Evolutionary conservation across 2,797 vertebrate species (phyloP).

Genomic region (Fistularia commersonii): DNA sequence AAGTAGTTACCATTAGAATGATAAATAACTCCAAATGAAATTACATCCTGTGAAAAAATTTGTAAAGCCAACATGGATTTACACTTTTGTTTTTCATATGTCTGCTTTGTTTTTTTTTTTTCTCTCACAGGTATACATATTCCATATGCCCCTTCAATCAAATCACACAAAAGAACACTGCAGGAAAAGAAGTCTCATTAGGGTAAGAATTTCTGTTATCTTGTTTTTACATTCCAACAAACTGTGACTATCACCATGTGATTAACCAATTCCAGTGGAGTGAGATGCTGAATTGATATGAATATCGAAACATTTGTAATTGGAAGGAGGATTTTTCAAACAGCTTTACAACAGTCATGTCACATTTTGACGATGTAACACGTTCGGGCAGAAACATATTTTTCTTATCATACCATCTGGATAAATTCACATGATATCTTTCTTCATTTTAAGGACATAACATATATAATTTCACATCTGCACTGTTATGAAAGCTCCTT

Average conservation of each 20-base stretch:
- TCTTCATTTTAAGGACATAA: background rate
- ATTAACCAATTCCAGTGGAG: background rate
- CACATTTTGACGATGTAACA: too few species aligned
- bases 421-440: too few species aligned
- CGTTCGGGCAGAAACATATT: too few species aligned
- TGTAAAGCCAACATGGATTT: background rate
- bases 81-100: constrained; percentile 6
- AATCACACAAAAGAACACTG: constrained; percentile 64
- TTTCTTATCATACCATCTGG: too few species aligned
- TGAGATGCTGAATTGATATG: background rate
- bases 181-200: constrained; percentile 68
- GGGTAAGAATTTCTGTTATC: constrained; percentile 65
- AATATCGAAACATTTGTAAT: background rate
- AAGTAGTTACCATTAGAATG: too few species aligned
- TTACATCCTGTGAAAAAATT: background rate
- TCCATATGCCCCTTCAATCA: constrained; percentile 73
- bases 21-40: background rate
- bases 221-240: constrained; percentile 22
- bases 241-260: constrained; percentile 9
- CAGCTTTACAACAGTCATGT: too few species aligned
- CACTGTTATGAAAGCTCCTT: constrained; percentile 24
- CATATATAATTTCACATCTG: constrained; percentile 15
- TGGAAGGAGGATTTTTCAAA: too few species aligned
- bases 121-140: constrained; percentile 64
- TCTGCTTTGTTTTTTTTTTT: constrained; percentile 16